Evolutionary conservation across 2,888 invertebrate genomes (phyloP).

Genomic region (Teinopalpus imperialis): DNA sequence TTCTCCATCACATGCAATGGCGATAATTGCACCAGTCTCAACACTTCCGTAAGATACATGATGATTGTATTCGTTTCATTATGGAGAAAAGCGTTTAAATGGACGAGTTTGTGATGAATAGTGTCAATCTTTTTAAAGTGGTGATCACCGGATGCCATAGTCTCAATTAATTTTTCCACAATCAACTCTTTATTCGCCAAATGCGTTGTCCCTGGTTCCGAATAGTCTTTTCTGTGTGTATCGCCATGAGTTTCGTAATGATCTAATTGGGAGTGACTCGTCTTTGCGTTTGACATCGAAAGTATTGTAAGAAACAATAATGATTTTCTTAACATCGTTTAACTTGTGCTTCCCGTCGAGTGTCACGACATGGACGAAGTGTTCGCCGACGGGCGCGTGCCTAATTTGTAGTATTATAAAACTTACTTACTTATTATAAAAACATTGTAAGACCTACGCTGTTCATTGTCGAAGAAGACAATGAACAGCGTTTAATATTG

Average conservation of each 20-base stretch:
- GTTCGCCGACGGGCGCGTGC: conserved; percentile 12
- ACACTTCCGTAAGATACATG: conserved; percentile 58
- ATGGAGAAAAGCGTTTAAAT: conserved; percentile 54
- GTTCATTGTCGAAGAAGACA: conserved; percentile 20
- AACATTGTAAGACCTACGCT: conserved; percentile 12
- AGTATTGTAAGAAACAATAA: conserved; percentile 19
- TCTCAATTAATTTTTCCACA: conserved; percentile 65
- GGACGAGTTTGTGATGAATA: conserved; percentile 55
- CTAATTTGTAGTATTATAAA: conserved; percentile 20
- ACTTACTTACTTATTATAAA: conserved; percentile 19
- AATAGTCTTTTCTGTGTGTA: not conserved
- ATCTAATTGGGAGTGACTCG: not conserved
- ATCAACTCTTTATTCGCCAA: conserved; percentile 45
- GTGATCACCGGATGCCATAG: conserved; percentile 58
- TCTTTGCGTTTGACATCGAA: conserved; percentile 8
- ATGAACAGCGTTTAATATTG: conserved; percentile 25
- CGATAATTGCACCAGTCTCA: conserved; percentile 43
- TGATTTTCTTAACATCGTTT: conserved; percentile 21
- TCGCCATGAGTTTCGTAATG: not conserved
- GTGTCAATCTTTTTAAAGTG: conserved; percentile 62
- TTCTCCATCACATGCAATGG: conserved; percentile 40
- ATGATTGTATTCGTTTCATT: conserved; percentile 56
- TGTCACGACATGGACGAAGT: conserved; percentile 18
- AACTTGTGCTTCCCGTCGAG: conserved; percentile 6
- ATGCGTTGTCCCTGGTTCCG: conserved; percentile 34